Base-by-base conservation (phyloP, 1,140 invertebrate species). In the Reticulitermes speratus region DNA sequence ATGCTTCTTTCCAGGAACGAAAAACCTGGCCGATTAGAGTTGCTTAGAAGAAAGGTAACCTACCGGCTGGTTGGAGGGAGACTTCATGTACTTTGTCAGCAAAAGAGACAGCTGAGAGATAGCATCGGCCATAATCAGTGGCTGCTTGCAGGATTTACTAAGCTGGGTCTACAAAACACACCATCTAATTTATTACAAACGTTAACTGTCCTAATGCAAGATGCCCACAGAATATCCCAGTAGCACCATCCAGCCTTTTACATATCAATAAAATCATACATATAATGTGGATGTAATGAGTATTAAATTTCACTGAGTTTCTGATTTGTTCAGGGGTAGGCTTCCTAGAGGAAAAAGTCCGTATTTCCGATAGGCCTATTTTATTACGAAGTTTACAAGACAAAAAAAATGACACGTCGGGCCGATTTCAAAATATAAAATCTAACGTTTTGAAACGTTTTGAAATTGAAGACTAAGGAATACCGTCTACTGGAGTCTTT, bases 81-180 rank as follows among this genome's bases (percentile, higher is more conserved):
- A 6, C 25, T 75, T 6, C 65, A 30, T 75, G 65, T 75, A 30
- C 65, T 75, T 75, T 30, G 65, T 75, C 65, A 75, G 65, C 65
- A 75, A 75, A 75, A 75, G 6, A 75, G 65, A 75, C 1, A 75
- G 0, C n/a, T 6, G n/a, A 9, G n/a, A 25, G 65, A 75, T 75
- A 75, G 25, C 65, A 75, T 75, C 65, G n/a, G 65, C 65, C 65
- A 75, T 75, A 75, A 75, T 75, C 65, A 75, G 25, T n/a, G 65
- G n/a, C n/a, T 75, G 65, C 65, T 75, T 75, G 9, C 65, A 8
- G 25, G 25, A 30, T 12, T 75, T 9, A 7, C 65, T 75, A 75
- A 75, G 25, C n/a, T 75, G 65, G 2, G 25, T 12, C 65, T 30
- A 14, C 65, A 75, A 75, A 75, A 30, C 65, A 75, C n/a, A 5